Conservation (phyloP, 2,797 vertebrate genomes). For the Falco columbarius region DNA sequence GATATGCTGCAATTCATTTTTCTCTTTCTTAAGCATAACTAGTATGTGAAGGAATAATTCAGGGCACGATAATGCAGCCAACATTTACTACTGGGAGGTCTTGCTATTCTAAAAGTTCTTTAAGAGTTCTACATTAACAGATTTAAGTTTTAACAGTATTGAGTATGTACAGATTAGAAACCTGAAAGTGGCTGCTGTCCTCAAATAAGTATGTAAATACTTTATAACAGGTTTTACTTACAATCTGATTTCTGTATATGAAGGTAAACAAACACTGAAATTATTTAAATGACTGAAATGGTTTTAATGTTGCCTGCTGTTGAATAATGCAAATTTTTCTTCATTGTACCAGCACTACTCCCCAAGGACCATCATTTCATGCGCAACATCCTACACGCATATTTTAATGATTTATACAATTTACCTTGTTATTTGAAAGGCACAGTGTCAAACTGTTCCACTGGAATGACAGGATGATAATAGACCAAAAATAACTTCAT, state of each 20-base stretch:
- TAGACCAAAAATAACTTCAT: neutral
- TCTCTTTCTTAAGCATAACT: neutral
- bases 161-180: neutral
- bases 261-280: neutral
- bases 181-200: neutral
- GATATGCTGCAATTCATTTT: neutral
- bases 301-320: neutral
- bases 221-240: neutral
- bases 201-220: neutral
- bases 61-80: neutral
- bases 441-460: neutral
- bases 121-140: neutral
- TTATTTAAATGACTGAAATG: neutral
- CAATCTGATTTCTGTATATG: neutral
- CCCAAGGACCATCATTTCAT: neutral
- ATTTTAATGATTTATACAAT: neutral
- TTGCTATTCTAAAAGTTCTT: neutral
- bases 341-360: neutral
- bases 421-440: neutral
- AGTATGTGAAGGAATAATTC: neutral
- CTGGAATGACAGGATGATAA: accelerated
- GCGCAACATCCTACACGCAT: neutral
- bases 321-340: neutral
- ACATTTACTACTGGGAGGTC: neutral
- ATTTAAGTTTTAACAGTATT: neutral